A percentile compares a stretch with the other conserved stretches of the same genome.
Evolutionary conservation across 2,888 invertebrate species (phyloP).

Genomic region (Diplolepis rosae): DNA sequence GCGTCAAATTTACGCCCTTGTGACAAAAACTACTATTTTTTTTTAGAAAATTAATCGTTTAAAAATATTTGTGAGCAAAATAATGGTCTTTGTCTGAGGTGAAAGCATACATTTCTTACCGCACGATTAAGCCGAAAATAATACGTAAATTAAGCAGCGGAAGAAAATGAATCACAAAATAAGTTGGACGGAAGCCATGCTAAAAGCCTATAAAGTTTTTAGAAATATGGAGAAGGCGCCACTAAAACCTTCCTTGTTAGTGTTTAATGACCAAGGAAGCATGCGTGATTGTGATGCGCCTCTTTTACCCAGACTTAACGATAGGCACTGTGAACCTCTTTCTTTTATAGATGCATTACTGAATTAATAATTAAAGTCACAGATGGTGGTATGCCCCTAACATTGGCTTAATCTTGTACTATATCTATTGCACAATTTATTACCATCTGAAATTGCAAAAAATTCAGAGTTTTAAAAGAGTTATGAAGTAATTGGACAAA

Average conservation of each 20-base stretch:
- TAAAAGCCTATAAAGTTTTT: slow-evolving; percentile 2
- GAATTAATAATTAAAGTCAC: slow-evolving; percentile 11
- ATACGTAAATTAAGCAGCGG: slow-evolving; percentile 7
- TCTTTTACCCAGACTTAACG: slow-evolving; percentile 11
- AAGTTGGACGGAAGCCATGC: slow-evolving; percentile 3
- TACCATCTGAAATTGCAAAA: too few species aligned
- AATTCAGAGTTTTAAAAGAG: too few species aligned
- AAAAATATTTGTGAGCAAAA: too few species aligned
- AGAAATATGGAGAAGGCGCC: not conserved
- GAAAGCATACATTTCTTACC: not conserved
- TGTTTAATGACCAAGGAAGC: not conserved
- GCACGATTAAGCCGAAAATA: not conserved
- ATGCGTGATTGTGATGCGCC: not conserved
- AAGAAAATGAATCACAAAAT: not conserved
- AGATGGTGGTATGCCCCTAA: not conserved
- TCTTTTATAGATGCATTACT: not conserved
- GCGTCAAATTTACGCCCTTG: too few species aligned
- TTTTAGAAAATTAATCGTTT: too few species aligned
- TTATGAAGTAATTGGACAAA: too few species aligned
- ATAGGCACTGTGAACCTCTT: not conserved
- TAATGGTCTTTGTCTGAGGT: not conserved
- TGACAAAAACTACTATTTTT: too few species aligned
- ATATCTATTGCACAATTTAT: not conserved
- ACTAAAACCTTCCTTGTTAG: slow-evolving; percentile 4
- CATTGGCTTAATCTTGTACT: not conserved